Conservation (phyloP, 2,797 vertebrate species). For the Bradypodion pumilum region DNA sequence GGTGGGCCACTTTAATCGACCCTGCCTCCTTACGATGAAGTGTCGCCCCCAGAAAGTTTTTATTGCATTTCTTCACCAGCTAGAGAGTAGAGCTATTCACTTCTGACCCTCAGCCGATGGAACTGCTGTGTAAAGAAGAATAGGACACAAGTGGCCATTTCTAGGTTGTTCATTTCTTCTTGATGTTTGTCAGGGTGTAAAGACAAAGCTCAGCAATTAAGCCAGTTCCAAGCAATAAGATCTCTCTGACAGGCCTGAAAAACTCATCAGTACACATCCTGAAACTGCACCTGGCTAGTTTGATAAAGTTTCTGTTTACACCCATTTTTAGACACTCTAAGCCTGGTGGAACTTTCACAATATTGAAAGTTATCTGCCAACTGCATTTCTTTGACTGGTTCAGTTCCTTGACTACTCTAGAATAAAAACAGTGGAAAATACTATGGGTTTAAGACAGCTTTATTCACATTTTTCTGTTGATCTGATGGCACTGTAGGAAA, state of each 20-base stretch:
- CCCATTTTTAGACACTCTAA: background rate
- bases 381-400: background rate
- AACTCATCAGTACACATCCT: background rate
- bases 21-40: no score
- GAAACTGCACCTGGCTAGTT: background rate
- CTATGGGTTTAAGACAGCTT: no score
- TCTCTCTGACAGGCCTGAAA: background rate
- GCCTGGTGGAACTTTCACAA: background rate
- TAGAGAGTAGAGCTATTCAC: background rate
- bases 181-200: background rate
- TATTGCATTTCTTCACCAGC: background rate
- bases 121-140: background rate
- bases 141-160: background rate
- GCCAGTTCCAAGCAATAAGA: background rate
- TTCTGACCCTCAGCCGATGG: conserved; percentile 7
- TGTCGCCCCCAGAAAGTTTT: no score
- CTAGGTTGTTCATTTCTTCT: background rate
- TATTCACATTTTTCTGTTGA: no score
- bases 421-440: no score
- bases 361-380: background rate
- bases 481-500: no score
- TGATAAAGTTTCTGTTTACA: background rate
- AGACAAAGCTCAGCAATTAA: background rate
- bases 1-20: no score
- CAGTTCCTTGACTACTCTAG: background rate